Percentiles rank a stretch among this genome's conserved stretches.
Conservation (phyloP, 2,888 invertebrate species). For the Iselma pallidipennis region DNA sequence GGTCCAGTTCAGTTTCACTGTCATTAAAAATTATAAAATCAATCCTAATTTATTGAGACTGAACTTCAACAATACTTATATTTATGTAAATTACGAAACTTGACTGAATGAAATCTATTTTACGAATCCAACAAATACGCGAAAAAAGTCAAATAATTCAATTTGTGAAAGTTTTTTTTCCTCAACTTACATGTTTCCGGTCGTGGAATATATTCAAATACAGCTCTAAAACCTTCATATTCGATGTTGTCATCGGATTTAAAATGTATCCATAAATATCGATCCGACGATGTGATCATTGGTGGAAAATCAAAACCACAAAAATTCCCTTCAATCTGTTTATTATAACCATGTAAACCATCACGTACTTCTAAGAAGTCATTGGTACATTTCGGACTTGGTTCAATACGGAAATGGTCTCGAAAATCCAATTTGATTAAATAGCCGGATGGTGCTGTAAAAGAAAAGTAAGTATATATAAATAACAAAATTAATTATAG, state of each 20-base stretch:
- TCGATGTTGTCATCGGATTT: constrained; percentile 81
- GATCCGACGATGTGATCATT: constrained; percentile 71
- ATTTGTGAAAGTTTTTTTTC: no score
- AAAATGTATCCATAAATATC: constrained; percentile 79
- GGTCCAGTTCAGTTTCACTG: no score
- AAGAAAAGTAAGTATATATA: constrained; percentile 33
- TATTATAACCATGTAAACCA: constrained; percentile 77
- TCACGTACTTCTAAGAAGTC: constrained; percentile 84
- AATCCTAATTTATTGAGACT: no score
- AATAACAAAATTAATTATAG: background rate
- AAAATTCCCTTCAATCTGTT: constrained; percentile 61
- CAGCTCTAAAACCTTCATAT: constrained; percentile 76
- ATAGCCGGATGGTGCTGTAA: constrained; percentile 64
- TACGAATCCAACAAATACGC: background rate
- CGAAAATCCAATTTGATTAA: constrained; percentile 78
- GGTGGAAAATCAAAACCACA: constrained; percentile 76
- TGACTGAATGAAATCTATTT: background rate
- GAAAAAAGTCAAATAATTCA: no score
- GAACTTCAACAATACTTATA: no score
- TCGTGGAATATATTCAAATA: constrained; percentile 69
- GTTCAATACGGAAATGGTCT: constrained; percentile 76
- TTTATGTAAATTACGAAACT: no score
- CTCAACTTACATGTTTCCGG: constrained; percentile 63
- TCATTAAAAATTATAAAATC: no score
- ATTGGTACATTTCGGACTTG: constrained; percentile 69